phyloP scores from a whole-genome alignment of 2,113 vertebrate genomes.

The Coryphaenoides rupestris region DNA sequence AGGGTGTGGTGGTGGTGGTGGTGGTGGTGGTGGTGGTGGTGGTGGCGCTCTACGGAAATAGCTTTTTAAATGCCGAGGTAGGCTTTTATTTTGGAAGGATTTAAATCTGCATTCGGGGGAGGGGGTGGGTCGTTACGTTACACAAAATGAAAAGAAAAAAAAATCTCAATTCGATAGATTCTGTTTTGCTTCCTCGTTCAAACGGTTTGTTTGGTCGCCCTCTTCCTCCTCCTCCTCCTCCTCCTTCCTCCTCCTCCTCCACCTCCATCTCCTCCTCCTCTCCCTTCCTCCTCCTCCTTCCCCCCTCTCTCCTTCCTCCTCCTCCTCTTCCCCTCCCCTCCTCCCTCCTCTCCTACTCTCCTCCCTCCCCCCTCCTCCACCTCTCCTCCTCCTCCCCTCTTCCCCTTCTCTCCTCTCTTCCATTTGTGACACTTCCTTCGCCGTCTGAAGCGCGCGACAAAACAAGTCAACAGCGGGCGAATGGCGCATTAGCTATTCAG shows the following conservation, averaged over 20 bases:
- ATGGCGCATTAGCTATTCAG: slow-evolving; percentile 67
- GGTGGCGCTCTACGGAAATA: not conserved
- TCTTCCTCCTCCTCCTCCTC: no score
- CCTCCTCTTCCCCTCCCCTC: no score
- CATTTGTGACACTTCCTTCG: slow-evolving; percentile 33
- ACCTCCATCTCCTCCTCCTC: not conserved
- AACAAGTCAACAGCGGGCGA: slow-evolving; percentile 62
- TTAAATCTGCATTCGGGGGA: not conserved
- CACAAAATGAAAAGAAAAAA: no score
- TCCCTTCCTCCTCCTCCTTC: slow-evolving; percentile 1
- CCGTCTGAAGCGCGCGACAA: slow-evolving; percentile 50
- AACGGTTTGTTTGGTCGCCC: no score
- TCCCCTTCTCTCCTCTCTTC: not conserved
- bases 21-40: no score
- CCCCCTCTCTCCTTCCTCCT: not conserved
- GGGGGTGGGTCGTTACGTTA: not conserved
- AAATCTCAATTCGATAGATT: no score
- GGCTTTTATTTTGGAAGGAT: not conserved
- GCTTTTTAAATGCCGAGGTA: no score
- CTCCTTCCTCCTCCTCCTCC: no score
- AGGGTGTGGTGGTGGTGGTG: no score
- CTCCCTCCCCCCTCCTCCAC: no score
- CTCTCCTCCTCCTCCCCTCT: not conserved
- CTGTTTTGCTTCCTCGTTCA: no score
- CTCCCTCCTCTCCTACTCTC: not conserved